A percentile compares a stretch with the other conserved stretches of the same genome.
phyloP scores from a whole-genome alignment of 2,113 vertebrate species.

The Gallinago undulata region DNA sequence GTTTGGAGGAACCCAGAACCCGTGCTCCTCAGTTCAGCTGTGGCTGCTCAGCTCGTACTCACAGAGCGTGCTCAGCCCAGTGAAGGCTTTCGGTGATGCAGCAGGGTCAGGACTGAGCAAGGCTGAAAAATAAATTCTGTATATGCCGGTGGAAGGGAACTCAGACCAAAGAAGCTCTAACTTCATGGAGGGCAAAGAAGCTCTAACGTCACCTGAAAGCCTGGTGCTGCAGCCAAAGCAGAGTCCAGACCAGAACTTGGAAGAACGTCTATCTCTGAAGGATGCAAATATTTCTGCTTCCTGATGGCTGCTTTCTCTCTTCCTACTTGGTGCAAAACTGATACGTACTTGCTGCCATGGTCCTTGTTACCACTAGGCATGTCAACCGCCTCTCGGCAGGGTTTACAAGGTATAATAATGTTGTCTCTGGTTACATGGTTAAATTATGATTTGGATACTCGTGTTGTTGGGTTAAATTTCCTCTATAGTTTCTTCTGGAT shows the following conservation, averaged over 20 bases:
- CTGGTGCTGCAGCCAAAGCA: background rate
- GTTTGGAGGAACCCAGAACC: background rate
- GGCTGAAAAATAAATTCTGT: slow-evolving; percentile 9
- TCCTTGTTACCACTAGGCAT: background rate
- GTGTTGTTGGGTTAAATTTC: background rate
- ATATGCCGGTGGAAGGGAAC: background rate
- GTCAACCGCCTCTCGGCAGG: background rate
- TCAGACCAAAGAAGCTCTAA: slow-evolving; percentile 30
- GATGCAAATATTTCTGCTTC: background rate
- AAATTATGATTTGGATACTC: background rate
- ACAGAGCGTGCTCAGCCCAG: background rate
- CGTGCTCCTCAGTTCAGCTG: background rate
- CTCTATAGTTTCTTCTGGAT: background rate
- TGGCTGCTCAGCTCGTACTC: background rate
- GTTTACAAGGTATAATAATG: background rate
- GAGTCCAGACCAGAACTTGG: background rate
- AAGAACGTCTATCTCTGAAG: background rate
- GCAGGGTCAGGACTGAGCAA: background rate
- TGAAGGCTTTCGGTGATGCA: background rate
- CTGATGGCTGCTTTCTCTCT: background rate
- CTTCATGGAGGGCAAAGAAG: background rate
- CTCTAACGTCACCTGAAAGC: background rate
- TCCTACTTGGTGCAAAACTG: background rate
- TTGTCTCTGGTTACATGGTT: background rate
- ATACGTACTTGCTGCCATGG: background rate